Percentiles rank a stretch among this genome's conserved stretches.
Evolutionary conservation across 2,113 vertebrate species (phyloP).

Genomic region (Anhinga rufa): DNA sequence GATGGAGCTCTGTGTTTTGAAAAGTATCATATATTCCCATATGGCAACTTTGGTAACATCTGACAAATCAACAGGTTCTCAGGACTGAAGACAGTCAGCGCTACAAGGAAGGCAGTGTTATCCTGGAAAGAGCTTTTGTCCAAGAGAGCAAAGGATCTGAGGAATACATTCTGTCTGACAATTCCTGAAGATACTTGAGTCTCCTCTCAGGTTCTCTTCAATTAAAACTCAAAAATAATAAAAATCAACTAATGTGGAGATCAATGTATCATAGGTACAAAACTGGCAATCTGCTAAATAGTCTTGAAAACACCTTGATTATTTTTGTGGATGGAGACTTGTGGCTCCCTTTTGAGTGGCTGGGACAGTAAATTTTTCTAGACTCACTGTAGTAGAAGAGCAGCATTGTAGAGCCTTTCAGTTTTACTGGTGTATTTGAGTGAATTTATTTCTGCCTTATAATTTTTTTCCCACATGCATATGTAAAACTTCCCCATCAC

Average conservation of each 20-base stretch:
- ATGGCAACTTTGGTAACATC: neutral
- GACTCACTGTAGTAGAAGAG: neutral
- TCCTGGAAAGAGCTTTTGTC: conserved; percentile 81
- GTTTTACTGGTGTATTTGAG: neutral
- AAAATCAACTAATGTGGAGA: neutral
- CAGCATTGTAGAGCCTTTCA: neutral
- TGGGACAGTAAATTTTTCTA: neutral
- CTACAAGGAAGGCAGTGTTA: conserved; percentile 83
- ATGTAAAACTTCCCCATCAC: neutral
- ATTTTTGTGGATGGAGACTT: neutral
- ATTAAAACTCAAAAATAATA: conserved; percentile 33
- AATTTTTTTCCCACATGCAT: neutral
- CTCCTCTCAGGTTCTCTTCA: conserved; percentile 47
- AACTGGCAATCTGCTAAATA: neutral
- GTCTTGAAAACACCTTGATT: neutral
- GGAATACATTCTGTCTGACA: conserved; percentile 77
- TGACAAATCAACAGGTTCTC: neutral
- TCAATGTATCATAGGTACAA: neutral
- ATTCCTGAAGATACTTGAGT: conserved; percentile 67
- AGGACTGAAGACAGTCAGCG: conserved; percentile 71
- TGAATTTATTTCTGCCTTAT: neutral
- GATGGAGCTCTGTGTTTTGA: neutral
- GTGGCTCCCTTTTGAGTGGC: neutral
- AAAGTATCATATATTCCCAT: neutral
- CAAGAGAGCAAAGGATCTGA: conserved; percentile 81